phyloP scores from a whole-genome alignment of 2,888 invertebrate genomes.

The Stegophylla sp. region DNA sequence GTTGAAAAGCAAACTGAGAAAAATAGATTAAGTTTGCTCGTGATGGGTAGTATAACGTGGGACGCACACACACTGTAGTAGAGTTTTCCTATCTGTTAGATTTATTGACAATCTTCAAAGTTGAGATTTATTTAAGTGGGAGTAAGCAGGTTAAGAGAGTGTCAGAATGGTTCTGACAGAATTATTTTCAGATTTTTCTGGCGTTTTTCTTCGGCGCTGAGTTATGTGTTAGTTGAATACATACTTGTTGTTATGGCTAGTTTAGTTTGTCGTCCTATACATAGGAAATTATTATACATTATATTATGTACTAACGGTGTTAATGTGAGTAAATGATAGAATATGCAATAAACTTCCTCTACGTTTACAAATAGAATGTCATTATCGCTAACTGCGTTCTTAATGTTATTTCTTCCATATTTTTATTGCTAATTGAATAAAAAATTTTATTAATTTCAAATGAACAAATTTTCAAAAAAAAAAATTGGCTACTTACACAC shows the following conservation, averaged over 20 bases:
- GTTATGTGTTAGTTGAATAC: constrained; percentile 13
- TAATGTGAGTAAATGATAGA: too few species aligned
- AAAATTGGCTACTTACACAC: too few species aligned
- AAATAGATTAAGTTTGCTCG: constrained; percentile 11
- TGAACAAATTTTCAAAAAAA: too few species aligned
- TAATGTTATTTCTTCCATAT: too few species aligned
- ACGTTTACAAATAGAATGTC: too few species aligned
- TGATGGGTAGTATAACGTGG: not conserved
- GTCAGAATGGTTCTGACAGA: not conserved
- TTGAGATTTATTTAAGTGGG: not conserved
- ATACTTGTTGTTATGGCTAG: not conserved
- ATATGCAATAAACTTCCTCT: too few species aligned
- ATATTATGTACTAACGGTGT: too few species aligned
- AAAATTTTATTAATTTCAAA: too few species aligned
- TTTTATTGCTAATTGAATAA: too few species aligned
- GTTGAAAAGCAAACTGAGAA: not conserved
- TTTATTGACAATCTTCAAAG: constrained; percentile 35
- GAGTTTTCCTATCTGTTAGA: constrained; percentile 17
- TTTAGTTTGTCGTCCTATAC: too few species aligned
- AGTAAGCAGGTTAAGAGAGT: constrained; percentile 1
- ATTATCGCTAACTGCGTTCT: too few species aligned
- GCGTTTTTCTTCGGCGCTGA: not conserved
- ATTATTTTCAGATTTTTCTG: constrained; percentile 30
- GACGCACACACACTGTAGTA: not conserved
- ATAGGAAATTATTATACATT: too few species aligned